phyloP scores from a whole-genome alignment of 2,113 vertebrate species.

The Alethe castanea region DNA sequence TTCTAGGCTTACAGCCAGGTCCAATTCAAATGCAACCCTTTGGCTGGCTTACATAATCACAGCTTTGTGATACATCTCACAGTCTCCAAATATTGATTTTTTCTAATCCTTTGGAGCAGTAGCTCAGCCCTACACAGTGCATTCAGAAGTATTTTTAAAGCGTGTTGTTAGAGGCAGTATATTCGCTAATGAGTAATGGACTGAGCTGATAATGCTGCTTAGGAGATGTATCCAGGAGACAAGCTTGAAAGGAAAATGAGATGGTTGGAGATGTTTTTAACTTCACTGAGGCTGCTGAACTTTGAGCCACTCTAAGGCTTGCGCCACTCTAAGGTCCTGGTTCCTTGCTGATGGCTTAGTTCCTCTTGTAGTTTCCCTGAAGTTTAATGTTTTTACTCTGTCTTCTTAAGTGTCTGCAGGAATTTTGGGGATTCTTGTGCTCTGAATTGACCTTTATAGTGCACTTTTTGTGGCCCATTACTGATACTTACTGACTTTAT shows the following conservation, averaged over 20 bases:
- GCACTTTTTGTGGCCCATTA: neutral
- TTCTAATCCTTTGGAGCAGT: constrained; percentile 39
- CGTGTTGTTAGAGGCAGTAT: neutral
- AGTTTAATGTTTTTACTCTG: neutral
- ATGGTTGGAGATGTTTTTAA: neutral
- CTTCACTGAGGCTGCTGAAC: neutral
- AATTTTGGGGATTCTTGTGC: neutral
- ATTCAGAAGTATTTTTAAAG: constrained; percentile 13
- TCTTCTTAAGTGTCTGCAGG: neutral
- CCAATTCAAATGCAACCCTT: neutral
- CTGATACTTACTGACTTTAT: neutral
- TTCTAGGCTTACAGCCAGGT: constrained; percentile 36
- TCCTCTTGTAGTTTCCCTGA: neutral
- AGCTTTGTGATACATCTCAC: constrained; percentile 24
- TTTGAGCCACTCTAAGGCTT: neutral
- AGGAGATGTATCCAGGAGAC: constrained; percentile 29
- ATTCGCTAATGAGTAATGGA: constrained; percentile 27
- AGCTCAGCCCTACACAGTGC: neutral
- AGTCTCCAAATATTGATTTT: constrained; percentile 52
- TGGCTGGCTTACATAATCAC: constrained; percentile 40
- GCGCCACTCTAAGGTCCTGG: neutral
- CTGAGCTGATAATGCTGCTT: constrained; percentile 34
- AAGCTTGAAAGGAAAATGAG: constrained; percentile 4
- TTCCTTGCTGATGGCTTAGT: neutral
- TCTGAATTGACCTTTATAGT: neutral